A percentile compares a stretch with the other conserved stretches of the same genome.
Evolutionary conservation across 2,888 invertebrate genomes (phyloP).

Genomic region (Magallana nippona): DNA sequence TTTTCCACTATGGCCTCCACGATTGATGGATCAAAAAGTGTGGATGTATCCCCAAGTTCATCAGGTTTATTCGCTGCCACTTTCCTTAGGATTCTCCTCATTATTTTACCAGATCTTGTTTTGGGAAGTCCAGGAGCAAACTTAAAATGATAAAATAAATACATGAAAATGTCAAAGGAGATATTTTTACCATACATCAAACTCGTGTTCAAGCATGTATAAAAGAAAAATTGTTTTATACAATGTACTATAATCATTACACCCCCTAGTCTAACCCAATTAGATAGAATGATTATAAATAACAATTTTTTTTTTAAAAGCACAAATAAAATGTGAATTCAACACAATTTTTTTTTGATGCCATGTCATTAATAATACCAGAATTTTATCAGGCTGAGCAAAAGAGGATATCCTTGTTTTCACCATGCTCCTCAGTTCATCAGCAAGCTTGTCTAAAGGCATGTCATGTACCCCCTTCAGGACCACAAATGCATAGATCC

Average conservation of each 20-base stretch:
- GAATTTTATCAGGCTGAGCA: slow-evolving; percentile 81
- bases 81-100: slow-evolving; percentile 81
- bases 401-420: slow-evolving; percentile 80
- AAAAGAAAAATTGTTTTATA: too few relatives aligned
- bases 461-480: slow-evolving; percentile 71
- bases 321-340: not conserved
- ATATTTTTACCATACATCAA: too few relatives aligned
- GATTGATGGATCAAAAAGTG: slow-evolving; percentile 77
- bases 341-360: not conserved
- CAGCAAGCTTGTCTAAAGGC: slow-evolving; percentile 66
- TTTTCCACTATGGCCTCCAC: slow-evolving; percentile 73
- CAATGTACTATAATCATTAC: too few relatives aligned
- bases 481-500: slow-evolving; percentile 81
- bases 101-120: slow-evolving; percentile 82
- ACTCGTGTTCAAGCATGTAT: too few relatives aligned
- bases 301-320: too few relatives aligned
- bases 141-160: slow-evolving; percentile 65
- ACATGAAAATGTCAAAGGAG: not conserved
- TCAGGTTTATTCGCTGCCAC: slow-evolving; percentile 78
- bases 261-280: too few relatives aligned
- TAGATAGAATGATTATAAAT: too few relatives aligned
- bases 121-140: slow-evolving; percentile 80
- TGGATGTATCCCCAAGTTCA: slow-evolving; percentile 78
- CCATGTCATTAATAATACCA: slow-evolving; percentile 71
- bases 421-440: slow-evolving; percentile 75